Evolutionary conservation across 2,113 vertebrate genomes (phyloP).

Genomic region (Bufo bufo): DNA sequence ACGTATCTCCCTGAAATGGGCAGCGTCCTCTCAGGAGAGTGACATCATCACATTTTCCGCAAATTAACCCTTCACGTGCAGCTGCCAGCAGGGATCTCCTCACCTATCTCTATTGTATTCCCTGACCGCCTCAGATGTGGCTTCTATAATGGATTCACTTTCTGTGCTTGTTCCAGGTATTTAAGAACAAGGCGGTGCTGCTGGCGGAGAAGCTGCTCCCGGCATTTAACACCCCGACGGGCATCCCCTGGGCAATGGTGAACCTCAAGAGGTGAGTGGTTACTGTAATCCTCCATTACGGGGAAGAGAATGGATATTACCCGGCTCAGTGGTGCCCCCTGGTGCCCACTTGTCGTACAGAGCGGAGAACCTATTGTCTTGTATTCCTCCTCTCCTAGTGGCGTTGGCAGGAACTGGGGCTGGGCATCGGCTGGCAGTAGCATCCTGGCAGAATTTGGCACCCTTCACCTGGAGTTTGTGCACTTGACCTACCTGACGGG

Average conservation of each 20-base stretch:
- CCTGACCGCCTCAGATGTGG: not conserved
- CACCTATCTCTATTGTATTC: not conserved
- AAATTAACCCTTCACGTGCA: not conserved
- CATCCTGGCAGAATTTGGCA: conserved; percentile 97
- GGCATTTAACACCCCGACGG: conserved; percentile 97
- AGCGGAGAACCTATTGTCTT: not conserved
- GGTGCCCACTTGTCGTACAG: not conserved
- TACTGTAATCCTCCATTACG: too few species aligned
- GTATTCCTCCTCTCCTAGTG: conserved; percentile 69
- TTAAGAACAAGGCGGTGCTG: conserved; percentile 96
- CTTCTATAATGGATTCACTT: not conserved
- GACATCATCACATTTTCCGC: not conserved
- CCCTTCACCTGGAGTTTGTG: conserved; percentile 97
- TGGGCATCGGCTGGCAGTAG: conserved; percentile 98
- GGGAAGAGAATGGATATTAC: not conserved
- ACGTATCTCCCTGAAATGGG: not conserved
- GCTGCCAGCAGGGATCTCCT: too few species aligned
- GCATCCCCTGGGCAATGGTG: conserved; percentile 99
- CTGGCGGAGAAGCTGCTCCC: conserved; percentile 95
- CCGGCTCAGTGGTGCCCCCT: not conserved
- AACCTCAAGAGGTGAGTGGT: conserved; percentile 92
- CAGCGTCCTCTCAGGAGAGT: too few species aligned
- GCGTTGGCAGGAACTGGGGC: conserved; percentile 97
- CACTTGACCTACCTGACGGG: conserved; percentile 96
- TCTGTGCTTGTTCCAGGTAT: conserved; percentile 77